These are phyloP conservation scores for Abscondita cerata DNA, from an alignment of 2,888 invertebrate genomes.

Conservation along the genomic window DNA sequence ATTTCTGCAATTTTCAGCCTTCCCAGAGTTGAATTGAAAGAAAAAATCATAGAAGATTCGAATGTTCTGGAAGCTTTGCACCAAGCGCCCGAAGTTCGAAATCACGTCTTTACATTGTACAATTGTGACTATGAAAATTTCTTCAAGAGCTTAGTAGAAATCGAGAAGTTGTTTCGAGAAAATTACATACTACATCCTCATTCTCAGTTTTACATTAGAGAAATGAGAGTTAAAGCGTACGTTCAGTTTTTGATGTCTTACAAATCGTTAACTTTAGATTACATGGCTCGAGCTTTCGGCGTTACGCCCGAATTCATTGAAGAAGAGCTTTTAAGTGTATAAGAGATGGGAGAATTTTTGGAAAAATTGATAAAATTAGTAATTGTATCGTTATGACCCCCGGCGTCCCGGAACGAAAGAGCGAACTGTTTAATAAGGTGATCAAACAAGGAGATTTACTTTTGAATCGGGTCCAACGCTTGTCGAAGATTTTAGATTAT, in stretches of 20 bases:
- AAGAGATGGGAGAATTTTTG: slow-evolving; percentile 70
- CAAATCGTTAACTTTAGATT: slow-evolving; percentile 68
- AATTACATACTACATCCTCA: slow-evolving; percentile 72
- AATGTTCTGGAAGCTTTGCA: slow-evolving; percentile 86
- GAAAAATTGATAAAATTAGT: slow-evolving; percentile 75
- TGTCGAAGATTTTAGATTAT: slow-evolving; percentile 72
- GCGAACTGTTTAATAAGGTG: slow-evolving; percentile 66
- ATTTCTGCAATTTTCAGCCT: slow-evolving; percentile 56
- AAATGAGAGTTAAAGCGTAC: slow-evolving; percentile 76
- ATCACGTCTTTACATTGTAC: slow-evolving; percentile 68
- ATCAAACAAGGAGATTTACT: slow-evolving; percentile 76
- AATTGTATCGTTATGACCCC: slow-evolving; percentile 65
- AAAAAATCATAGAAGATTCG: slow-evolving; percentile 58
- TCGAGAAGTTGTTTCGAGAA: slow-evolving; percentile 62
- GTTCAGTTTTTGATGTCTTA: slow-evolving; percentile 75
- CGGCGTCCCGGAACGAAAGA: slow-evolving; percentile 44
- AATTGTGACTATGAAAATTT: slow-evolving; percentile 74
- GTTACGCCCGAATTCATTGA: slow-evolving; percentile 73
- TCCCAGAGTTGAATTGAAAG: slow-evolving; percentile 53
- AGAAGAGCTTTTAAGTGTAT: slow-evolving; percentile 64
- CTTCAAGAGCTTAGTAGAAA: slow-evolving; percentile 61
- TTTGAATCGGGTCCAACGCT: slow-evolving; percentile 74
- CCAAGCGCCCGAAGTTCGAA: slow-evolving; percentile 69
- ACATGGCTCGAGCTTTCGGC: slow-evolving; percentile 75
- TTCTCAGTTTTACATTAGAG: slow-evolving; percentile 72